Conservation (phyloP, 2,797 vertebrate species). For the Poecilia wingei region DNA sequence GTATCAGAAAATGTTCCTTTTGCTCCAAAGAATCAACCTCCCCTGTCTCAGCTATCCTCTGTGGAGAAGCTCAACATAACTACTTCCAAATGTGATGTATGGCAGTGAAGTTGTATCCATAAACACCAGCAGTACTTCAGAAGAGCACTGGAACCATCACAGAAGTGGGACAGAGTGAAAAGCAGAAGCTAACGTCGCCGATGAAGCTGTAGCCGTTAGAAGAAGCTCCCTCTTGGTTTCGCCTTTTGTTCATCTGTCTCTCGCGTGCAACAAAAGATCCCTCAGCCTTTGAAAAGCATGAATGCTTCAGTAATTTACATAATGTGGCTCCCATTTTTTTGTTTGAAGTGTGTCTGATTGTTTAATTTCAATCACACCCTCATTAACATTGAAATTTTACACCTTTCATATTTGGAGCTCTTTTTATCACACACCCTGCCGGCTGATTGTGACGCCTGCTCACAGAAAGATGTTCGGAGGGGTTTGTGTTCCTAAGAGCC, state of each 20-base stretch:
- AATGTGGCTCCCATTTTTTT: slow-evolving; percentile 47
- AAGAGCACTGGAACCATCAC: not conserved
- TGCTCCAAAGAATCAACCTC: slow-evolving; percentile 26
- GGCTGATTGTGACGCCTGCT: slow-evolving; percentile 27
- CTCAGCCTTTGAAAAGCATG: slow-evolving; percentile 49
- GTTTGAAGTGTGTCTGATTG: slow-evolving; percentile 50
- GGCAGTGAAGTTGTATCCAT: slow-evolving; percentile 21
- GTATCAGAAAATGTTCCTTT: slow-evolving; percentile 35
- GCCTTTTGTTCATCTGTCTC: slow-evolving; percentile 57
- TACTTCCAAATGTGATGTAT: slow-evolving; percentile 34
- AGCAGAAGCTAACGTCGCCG: slow-evolving; percentile 17
- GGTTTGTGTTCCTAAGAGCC: slow-evolving; percentile 25
- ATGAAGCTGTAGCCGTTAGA: slow-evolving; percentile 45
- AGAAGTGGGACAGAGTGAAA: slow-evolving; percentile 20
- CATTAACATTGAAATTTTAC: slow-evolving; percentile 50
- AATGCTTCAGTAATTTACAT: slow-evolving; percentile 59
- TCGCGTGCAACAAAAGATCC: slow-evolving; percentile 54
- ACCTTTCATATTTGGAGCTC: slow-evolving; percentile 32
- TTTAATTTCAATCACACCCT: slow-evolving; percentile 62
- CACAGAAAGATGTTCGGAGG: not conserved
- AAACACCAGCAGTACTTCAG: slow-evolving; percentile 28
- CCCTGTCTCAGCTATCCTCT: slow-evolving; percentile 41
- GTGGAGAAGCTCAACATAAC: slow-evolving; percentile 21
- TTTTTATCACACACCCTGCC: slow-evolving; percentile 32
- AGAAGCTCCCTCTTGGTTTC: slow-evolving; percentile 43